Base-by-base conservation (phyloP, 2,797 vertebrate species). In the Microctenopoma steveboyesi region DNA sequence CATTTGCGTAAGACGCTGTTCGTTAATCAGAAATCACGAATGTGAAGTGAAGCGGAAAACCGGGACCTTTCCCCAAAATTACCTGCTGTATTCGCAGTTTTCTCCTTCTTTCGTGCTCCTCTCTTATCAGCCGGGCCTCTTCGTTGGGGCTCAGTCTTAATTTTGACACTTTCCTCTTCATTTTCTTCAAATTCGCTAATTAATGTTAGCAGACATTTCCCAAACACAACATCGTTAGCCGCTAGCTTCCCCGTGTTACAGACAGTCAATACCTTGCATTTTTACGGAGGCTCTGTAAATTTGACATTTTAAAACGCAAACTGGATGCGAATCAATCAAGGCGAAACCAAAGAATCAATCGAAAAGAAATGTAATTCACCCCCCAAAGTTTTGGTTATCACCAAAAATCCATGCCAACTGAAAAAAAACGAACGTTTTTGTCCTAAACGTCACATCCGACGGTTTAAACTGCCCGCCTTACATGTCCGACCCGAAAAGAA, bases 81-180 rank as follows among this genome's bases (percentile, higher is more conserved):
- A 99, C 97, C 94, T 99, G 98, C 48, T 97, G 94, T 37, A 99
- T 88, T 53, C 98, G 92, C 33, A 98, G 87, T 81, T 95, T 98
- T 57, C 97, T 92, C 81, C 98, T 94, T 81, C 96, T 92, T 66
- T 97, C 96, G 0, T 92, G 90, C 37, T 99, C 98, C 62, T 98
- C 95, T 73, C 95, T 94, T 55, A 98, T 66, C 52, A 97, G 45
- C 61, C 93, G 92, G 28, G 94, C 94, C 90, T 99, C 97, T 65
- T 99, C 97, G 67, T 98, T 99, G 0, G 97, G 97, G 78, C 98
- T 99, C 48, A 94, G 87, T 53, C 94, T 91, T 66, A 98, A 1
- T 6, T 80, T 91, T 5, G 88, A 72, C 60, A 86, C 76, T 84
- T 94, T 96, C 46, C 92, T 92, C 88, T 94, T 97, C 97, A 98